Percentiles rank a stretch among this genome's conserved stretches.
Evolutionary conservation across 2,113 vertebrate genomes (phyloP).

Genomic region (Ibidorhyncha struthersii): DNA sequence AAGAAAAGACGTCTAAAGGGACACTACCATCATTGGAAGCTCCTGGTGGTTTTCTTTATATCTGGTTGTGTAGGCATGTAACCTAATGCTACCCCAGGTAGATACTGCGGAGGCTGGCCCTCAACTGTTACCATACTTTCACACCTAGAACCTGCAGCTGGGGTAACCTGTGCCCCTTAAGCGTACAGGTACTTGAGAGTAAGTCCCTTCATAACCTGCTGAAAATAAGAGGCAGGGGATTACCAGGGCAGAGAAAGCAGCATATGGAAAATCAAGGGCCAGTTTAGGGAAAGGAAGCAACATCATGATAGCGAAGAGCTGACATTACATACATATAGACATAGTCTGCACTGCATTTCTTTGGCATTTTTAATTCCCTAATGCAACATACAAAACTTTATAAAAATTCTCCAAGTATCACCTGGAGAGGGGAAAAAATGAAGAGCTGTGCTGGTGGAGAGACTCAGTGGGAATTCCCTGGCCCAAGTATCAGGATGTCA

Average conservation of each 20-base stretch:
- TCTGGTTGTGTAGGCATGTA: not conserved
- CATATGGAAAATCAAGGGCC: not conserved
- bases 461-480: not conserved
- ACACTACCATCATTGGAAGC: not conserved
- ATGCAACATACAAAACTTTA: not conserved
- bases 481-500: not conserved
- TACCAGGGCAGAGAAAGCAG: not conserved
- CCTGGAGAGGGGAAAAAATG: not conserved
- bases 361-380: not conserved
- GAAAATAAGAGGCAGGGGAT: not conserved
- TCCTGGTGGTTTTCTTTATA: not conserved
- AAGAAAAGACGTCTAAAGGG: not conserved
- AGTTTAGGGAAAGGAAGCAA: not conserved
- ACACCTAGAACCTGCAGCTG: not conserved
- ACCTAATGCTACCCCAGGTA: not conserved
- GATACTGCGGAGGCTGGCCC: not conserved
- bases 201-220: not conserved
- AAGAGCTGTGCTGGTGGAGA: not conserved
- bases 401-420: not conserved
- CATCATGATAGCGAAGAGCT: not conserved
- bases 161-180: not conserved
- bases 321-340: accelerated
- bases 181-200: not conserved
- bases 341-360: not conserved
- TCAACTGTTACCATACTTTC: not conserved